These are phyloP conservation scores for Cnemophilus loriae DNA, from an alignment of 2,113 vertebrate species.

Conservation along the genomic window DNA sequence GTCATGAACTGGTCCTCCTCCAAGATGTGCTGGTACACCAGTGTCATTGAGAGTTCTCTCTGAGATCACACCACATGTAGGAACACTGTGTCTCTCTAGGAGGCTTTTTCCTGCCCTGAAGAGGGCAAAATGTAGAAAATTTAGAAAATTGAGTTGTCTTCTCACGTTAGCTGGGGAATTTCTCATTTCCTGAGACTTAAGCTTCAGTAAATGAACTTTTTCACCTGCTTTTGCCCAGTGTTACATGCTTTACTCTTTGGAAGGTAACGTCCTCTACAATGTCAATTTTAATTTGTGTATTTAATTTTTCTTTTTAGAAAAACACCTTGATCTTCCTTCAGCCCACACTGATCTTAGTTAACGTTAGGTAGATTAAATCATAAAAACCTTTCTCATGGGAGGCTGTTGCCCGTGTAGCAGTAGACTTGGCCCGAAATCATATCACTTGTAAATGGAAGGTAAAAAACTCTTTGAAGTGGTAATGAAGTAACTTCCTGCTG, in stretches of 20 bases:
- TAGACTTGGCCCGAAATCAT: not conserved
- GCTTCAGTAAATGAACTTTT: not conserved
- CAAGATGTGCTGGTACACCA: not conserved
- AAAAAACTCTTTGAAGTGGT: conserved; percentile 69
- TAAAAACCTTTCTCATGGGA: not conserved
- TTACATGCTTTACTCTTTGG: not conserved
- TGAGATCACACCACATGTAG: not conserved
- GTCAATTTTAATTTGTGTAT: not conserved
- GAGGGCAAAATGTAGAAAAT: not conserved
- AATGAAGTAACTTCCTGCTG: conserved; percentile 58
- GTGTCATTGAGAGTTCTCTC: not conserved
- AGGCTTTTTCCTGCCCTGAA: not conserved
- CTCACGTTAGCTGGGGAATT: not conserved
- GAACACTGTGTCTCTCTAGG: not conserved
- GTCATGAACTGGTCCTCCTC: not conserved
- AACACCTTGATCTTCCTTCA: not conserved
- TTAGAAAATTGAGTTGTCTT: not conserved
- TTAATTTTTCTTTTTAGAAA: not conserved
- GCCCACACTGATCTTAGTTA: not conserved
- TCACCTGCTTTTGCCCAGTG: not conserved
- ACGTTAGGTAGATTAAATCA: conserved; percentile 6
- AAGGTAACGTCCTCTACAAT: not conserved
- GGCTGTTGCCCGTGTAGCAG: not conserved
- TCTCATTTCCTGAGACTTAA: not conserved
- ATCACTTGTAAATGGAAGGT: conserved; percentile 26